phyloP scores from a whole-genome alignment of 2,888 invertebrate genomes.

The Erpobdella octoculata region DNA sequence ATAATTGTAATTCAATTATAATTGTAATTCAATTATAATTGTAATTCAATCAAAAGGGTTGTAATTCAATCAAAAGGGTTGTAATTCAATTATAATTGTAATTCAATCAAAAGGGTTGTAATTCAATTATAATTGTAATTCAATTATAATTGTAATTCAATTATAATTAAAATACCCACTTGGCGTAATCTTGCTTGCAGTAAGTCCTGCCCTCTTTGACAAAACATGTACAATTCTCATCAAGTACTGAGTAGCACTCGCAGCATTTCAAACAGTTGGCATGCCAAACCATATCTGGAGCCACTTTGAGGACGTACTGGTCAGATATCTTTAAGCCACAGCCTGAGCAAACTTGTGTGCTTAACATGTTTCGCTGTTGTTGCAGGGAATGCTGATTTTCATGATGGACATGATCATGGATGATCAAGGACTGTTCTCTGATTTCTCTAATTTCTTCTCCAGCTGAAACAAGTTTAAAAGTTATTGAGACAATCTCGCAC shows the following conservation, averaged over 20 bases:
- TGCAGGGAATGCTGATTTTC: conserved; percentile 3
- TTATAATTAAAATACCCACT: background rate
- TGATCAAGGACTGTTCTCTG: too few species aligned
- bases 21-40: too few species aligned
- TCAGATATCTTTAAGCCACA: conserved; percentile 21
- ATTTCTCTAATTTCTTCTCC: too few species aligned
- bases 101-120: too few species aligned
- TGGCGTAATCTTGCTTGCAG: conserved; percentile 29
- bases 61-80: too few species aligned
- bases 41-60: too few species aligned
- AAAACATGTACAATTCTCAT: conserved; percentile 27
- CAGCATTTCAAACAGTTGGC: conserved; percentile 19
- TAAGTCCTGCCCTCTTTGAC: conserved; percentile 23
- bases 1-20: too few species aligned
- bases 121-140: too few species aligned
- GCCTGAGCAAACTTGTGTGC: conserved; percentile 12
- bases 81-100: too few species aligned
- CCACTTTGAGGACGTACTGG: conserved; percentile 24
- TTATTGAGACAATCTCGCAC: too few species aligned
- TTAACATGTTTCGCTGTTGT: background rate
- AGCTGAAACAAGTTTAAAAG: too few species aligned
- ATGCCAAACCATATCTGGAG: conserved; percentile 29
- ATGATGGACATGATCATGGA: background rate
- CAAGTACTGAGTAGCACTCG: conserved; percentile 19
- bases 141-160: too few species aligned